Percentiles rank a stretch among this genome's conserved stretches.
phyloP scores from a whole-genome alignment of 2,888 invertebrate genomes.

The Cephalotes varians region DNA sequence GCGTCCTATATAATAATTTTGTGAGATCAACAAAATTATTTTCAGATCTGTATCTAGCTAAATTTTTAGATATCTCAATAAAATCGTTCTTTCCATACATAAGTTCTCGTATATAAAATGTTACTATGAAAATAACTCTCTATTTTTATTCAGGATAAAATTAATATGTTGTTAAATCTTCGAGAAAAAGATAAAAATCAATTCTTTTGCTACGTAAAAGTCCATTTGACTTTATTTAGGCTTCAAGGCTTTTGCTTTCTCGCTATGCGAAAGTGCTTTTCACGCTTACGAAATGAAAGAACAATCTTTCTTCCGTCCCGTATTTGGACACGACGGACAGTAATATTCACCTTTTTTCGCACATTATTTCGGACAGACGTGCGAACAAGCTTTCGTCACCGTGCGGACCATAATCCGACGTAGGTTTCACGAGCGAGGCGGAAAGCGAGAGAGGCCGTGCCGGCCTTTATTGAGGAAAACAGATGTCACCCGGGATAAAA shows the following conservation, averaged over 20 bases:
- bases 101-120: background rate
- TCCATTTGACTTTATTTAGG: background rate
- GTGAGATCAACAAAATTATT: too few species aligned
- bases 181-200: background rate
- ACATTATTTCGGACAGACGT: background rate
- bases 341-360: constrained; percentile 12
- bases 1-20: too few species aligned
- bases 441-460: constrained; percentile 21
- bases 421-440: constrained; percentile 11
- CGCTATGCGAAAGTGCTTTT: background rate
- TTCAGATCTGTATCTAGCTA: too few species aligned
- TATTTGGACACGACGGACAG: background rate
- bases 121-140: background rate
- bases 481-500: constrained; percentile 36
- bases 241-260: background rate
- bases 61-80: too few species aligned
- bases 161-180: background rate
- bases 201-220: background rate
- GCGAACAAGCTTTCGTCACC: constrained; percentile 5
- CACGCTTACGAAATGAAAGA: background rate
- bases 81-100: background rate
- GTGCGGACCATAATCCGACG: background rate
- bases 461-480: constrained; percentile 58
- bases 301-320: background rate
- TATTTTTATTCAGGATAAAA: constrained; percentile 1